Base-by-base conservation (phyloP, 2,888 invertebrate species). In the Amiota minor region DNA sequence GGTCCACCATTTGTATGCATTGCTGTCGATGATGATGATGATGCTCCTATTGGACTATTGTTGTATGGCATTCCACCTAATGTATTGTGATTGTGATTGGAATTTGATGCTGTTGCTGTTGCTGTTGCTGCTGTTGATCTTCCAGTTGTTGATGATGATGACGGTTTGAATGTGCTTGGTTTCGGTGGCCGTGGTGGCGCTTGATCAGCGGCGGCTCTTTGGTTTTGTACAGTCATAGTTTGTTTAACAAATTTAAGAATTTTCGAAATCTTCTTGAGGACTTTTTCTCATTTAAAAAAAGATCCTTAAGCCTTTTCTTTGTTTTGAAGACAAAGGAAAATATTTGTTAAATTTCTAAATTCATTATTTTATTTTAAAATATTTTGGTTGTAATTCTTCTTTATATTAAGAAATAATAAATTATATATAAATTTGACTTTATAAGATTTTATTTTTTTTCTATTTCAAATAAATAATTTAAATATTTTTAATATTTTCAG, bases 1-100 rank as follows among this genome's bases (percentile, higher is more conserved):
- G 92, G 94, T 91, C 93, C 94, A 90, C 93, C 94, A 90, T 89
- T 90, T 72, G 81, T 50, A 56, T 49, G 71, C 47, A 73, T 56
- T 73, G 77, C 69, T 69, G 73, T 56, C 69, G 82, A 11, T 65
- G 78, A 9, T 67, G 81, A 59, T 73, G 72, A 73, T 45, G 76
- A 23, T 59, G 80, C 12, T 55, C 77, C 11, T 74, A 81, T 9
- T 73, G 74, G 9, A 16, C n/a, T 75, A 78, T 69, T 65, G 77
- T 45, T 35, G 35, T 35, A 8, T 68, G 68, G 62, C 74, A 74
- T 64, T 62, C 53, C 35, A 9, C 53, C 53, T 10, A 59, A 49
- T 59, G 35, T 69, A 53, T 53, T 69, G 69, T 67, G 20, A 47
- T 20, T 69, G n/a, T n/a, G n/a, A n/a, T n/a, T n/a, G n/a, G n/a